These are phyloP conservation scores for Apodemia duryi DNA, from an alignment of 2,888 invertebrate species.

Conservation along the genomic window DNA sequence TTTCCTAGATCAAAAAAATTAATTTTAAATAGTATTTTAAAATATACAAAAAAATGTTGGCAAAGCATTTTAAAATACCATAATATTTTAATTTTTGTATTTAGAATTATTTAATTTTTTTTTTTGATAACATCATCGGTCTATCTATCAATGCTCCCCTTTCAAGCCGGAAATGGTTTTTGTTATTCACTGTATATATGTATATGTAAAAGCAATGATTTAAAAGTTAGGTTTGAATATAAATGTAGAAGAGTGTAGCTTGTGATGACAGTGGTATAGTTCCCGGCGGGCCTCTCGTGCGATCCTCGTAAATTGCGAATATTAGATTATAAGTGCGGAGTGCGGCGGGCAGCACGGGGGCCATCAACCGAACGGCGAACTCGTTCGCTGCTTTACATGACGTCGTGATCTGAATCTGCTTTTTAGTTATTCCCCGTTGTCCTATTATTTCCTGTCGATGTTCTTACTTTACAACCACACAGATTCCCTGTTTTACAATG, in stretches of 20 bases:
- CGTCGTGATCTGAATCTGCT: conserved; percentile 70
- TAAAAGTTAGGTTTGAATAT: conserved; percentile 41
- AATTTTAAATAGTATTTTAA: too few relatives aligned
- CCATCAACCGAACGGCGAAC: conserved; percentile 71
- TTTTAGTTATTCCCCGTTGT: conserved; percentile 50
- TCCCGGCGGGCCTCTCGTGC: conserved; percentile 65
- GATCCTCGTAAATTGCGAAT: conserved; percentile 78
- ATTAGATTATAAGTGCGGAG: conserved; percentile 77
- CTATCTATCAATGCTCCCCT: too few relatives aligned
- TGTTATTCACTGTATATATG: background rate
- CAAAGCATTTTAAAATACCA: too few relatives aligned
- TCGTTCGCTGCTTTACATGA: conserved; percentile 60
- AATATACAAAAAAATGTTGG: too few relatives aligned
- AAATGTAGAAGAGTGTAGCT: conserved; percentile 68
- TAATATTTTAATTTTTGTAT: too few relatives aligned
- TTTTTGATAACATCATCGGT: too few relatives aligned
- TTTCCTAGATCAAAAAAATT: too few relatives aligned
- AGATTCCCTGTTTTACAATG: conserved; percentile 20
- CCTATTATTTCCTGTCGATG: conserved; percentile 42
- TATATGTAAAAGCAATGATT: background rate
- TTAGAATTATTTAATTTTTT: too few relatives aligned
- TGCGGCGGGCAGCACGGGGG: conserved; percentile 59
- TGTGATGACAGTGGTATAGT: conserved; percentile 71
- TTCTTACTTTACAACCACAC: conserved; percentile 31
- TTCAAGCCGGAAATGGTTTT: too few relatives aligned